Evolutionary conservation across 1,140 invertebrate species (phyloP).

Genomic region (Drosophila chauvacae): DNA sequence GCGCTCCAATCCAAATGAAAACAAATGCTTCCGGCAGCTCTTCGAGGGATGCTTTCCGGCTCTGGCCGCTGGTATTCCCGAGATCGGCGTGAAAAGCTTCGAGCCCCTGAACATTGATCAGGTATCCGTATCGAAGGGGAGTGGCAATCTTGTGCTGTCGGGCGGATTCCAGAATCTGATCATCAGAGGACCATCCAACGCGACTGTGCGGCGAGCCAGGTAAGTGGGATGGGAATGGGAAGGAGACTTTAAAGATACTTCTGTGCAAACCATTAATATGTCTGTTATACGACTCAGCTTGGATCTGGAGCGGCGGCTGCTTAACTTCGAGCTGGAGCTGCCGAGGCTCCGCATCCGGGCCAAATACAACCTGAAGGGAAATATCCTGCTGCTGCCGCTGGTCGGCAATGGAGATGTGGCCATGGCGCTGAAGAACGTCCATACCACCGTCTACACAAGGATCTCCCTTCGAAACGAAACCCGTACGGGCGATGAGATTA

Average conservation of each 20-base stretch:
- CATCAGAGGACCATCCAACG: constrained; percentile 85
- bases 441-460: constrained; percentile 85
- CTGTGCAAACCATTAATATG: neutral
- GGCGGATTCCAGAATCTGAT: constrained; percentile 85
- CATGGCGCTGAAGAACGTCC: constrained; percentile 85
- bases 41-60: constrained; percentile 81
- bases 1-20: constrained; percentile 78
- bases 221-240: constrained; percentile 21
- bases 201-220: constrained; percentile 76
- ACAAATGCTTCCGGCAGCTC: constrained; percentile 77
- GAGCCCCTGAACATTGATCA: constrained; percentile 85
- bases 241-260: neutral
- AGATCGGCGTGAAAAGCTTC: constrained; percentile 85
- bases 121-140: constrained; percentile 85
- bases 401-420: constrained; percentile 86
- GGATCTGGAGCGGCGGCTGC: constrained; percentile 84
- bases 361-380: constrained; percentile 86
- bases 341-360: constrained; percentile 86
- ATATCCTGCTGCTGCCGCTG: constrained; percentile 86
- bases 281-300: constrained; percentile 69
- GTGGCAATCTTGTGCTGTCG: constrained; percentile 84
- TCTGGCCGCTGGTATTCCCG: constrained; percentile 85
- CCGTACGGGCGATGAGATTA: constrained; percentile 84
- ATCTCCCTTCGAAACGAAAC: constrained; percentile 84
- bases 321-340: constrained; percentile 86